Percentiles rank a stretch among this genome's conserved stretches.
phyloP scores from a whole-genome alignment of 1,140 invertebrate species.

The Nilaparvata lugens region DNA sequence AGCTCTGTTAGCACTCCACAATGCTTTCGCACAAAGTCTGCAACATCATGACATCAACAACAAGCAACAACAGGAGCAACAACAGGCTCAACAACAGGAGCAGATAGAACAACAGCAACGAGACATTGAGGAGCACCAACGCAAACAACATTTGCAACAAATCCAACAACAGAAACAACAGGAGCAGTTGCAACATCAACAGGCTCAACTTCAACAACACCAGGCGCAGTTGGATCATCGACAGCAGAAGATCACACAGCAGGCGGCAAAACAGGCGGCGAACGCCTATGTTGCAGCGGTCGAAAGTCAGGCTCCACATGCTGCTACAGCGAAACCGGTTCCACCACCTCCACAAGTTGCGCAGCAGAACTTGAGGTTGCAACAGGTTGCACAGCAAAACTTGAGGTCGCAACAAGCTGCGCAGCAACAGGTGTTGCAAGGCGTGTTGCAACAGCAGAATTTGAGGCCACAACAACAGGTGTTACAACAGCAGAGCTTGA shows the following conservation, averaged over 20 bases:
- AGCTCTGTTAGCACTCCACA: constrained; percentile 28
- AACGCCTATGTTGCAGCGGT: no score
- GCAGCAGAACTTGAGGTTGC: neutral
- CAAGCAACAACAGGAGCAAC: constrained; percentile 32
- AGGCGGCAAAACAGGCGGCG: no score
- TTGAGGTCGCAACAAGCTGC: no score
- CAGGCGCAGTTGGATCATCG: neutral
- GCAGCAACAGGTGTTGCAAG: no score
- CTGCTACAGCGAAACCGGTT: neutral
- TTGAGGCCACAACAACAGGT: no score
- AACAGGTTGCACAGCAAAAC: no score
- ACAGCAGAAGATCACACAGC: neutral
- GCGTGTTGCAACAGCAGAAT: no score
- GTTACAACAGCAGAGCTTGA: no score
- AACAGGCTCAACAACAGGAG: constrained; percentile 30
- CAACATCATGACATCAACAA: constrained; percentile 17
- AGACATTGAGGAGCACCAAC: constrained; percentile 31
- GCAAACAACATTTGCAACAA: constrained; percentile 17
- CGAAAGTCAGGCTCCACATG: no score
- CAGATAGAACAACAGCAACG: constrained; percentile 35
- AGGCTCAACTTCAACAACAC: constrained; percentile 23
- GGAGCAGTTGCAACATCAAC: constrained; percentile 40
- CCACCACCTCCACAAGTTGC: neutral
- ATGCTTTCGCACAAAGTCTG: constrained; percentile 26
- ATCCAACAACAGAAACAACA: constrained; percentile 35